These are phyloP conservation scores for Daphoenositta chrysoptera DNA, from an alignment of 2,113 vertebrate genomes.

Conservation along the genomic window DNA sequence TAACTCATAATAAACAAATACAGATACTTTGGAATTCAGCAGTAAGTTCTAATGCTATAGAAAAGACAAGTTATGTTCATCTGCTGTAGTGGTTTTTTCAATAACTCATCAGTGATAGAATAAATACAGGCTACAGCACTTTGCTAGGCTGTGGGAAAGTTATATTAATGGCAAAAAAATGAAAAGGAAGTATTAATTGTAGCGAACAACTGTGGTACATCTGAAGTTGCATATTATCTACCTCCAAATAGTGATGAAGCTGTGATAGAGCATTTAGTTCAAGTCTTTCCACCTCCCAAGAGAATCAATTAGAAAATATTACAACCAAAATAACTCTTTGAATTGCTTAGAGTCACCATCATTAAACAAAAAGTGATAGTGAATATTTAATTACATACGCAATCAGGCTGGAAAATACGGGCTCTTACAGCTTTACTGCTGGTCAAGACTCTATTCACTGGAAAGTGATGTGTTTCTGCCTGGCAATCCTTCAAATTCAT, in stretches of 20 bases:
- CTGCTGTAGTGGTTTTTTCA: neutral
- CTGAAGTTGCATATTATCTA: neutral
- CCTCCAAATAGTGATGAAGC: neutral
- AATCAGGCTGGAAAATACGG: neutral
- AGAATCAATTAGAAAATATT: slow-evolving; percentile 34
- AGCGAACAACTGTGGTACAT: neutral
- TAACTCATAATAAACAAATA: neutral
- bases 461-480: neutral
- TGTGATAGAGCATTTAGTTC: neutral
- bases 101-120: neutral
- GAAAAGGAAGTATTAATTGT: neutral
- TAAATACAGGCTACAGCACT: neutral
- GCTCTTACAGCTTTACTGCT: neutral
- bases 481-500: neutral
- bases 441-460: neutral
- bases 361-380: neutral
- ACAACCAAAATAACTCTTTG: neutral
- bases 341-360: neutral
- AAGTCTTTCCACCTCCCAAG: neutral
- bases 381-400: neutral
- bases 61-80: neutral
- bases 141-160: neutral
- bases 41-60: neutral
- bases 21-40: neutral
- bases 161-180: neutral